Evolutionary conservation across 2,888 invertebrate species (phyloP).

Genomic region (Clostera curtula): DNA sequence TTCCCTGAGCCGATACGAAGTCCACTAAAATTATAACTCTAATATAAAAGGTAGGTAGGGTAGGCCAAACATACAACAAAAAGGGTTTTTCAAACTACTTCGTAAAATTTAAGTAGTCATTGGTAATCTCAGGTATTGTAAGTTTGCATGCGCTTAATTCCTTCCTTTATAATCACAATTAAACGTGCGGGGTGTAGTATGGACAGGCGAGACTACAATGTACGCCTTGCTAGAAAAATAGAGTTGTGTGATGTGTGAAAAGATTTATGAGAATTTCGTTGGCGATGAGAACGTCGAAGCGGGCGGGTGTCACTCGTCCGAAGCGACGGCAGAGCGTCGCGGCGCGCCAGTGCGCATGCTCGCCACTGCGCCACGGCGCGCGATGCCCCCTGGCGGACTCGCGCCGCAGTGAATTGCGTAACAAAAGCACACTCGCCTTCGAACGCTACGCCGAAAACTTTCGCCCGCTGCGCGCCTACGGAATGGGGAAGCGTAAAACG

Average conservation of each 20-base stretch:
- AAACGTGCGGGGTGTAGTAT: too few relatives aligned
- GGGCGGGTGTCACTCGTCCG: constrained; percentile 11
- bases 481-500: constrained; percentile 54
- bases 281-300: too few relatives aligned
- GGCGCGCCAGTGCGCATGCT: constrained; percentile 59
- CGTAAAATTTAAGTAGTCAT: too few relatives aligned
- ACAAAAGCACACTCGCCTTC: constrained; percentile 67
- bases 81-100: too few relatives aligned
- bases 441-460: constrained; percentile 61
- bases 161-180: too few relatives aligned
- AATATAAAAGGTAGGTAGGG: too few relatives aligned
- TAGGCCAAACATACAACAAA: too few relatives aligned
- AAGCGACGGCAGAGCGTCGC: constrained; percentile 7
- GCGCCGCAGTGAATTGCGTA: constrained; percentile 71
- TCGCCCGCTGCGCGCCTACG: constrained; percentile 53
- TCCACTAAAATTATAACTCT: too few relatives aligned
- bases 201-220: too few relatives aligned
- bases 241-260: constrained; percentile 31
- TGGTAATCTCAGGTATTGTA: too few relatives aligned
- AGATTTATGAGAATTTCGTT: constrained; percentile 42
- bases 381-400: constrained; percentile 69
- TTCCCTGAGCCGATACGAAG: too few relatives aligned
- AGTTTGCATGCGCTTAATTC: too few relatives aligned
- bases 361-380: constrained; percentile 71
- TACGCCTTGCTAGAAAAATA: constrained; percentile 17